Conservation (phyloP, 1,140 invertebrate genomes). For the Ceratitis capitata region DNA sequence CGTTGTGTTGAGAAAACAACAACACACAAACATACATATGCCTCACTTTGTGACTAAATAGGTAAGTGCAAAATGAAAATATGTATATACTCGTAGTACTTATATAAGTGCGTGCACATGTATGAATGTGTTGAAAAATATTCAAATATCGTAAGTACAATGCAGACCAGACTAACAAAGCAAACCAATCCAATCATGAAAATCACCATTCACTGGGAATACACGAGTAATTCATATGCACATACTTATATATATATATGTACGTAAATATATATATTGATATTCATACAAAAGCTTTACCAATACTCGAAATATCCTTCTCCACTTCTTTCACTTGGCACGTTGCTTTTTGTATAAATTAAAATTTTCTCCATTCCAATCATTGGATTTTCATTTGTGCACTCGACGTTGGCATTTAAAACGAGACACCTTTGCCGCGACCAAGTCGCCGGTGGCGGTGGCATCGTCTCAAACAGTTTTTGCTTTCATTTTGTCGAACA, state of each 20-base stretch:
- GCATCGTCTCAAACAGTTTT: too few species aligned
- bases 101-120: background rate
- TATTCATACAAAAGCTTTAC: background rate
- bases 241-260: background rate
- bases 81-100: background rate
- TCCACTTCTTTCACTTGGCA: background rate
- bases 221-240: background rate
- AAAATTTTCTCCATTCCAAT: slow-evolving; percentile 29
- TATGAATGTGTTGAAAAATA: background rate
- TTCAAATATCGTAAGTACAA: too few species aligned
- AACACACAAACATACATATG: background rate
- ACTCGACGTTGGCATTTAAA: background rate
- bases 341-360: slow-evolving; percentile 8
- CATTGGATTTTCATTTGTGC: background rate
- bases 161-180: background rate
- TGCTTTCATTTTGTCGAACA: background rate
- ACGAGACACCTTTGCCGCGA: too few species aligned
- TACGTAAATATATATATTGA: too few species aligned
- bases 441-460: too few species aligned
- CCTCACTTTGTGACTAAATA: background rate
- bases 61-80: background rate
- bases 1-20: background rate
- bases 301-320: background rate
- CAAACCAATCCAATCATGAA: slow-evolving; percentile 24
- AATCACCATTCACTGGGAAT: background rate